phyloP scores from a whole-genome alignment of 2,113 vertebrate genomes.

The Microcebus murinus region DNA sequence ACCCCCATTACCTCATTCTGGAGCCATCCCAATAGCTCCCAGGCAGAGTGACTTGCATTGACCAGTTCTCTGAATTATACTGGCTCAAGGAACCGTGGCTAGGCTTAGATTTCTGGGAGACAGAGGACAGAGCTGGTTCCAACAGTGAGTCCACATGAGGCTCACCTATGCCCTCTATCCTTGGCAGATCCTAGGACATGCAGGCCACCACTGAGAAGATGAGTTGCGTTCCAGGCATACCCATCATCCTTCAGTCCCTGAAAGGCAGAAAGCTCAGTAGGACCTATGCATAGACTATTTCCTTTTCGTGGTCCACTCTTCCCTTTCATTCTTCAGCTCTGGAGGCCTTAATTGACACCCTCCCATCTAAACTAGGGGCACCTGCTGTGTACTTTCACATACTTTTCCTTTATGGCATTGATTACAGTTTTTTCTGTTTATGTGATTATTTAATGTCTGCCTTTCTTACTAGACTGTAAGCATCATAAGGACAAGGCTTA shows the following conservation, averaged over 20 bases:
- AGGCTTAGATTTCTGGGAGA: constrained; percentile 28
- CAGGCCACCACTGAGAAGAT: background rate
- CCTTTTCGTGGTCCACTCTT: background rate
- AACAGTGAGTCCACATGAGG: background rate
- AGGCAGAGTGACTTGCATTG: background rate
- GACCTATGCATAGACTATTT: background rate
- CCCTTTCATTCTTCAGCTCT: background rate
- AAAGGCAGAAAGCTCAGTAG: background rate
- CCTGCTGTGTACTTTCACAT: background rate
- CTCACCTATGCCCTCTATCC: too few relatives aligned
- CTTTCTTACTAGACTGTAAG: background rate
- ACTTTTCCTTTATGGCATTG: background rate
- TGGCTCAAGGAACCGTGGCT: background rate
- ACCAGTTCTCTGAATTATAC: background rate
- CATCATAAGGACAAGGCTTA: background rate
- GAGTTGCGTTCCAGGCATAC: background rate
- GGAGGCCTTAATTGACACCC: background rate
- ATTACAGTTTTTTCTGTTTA: background rate
- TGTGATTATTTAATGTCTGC: background rate
- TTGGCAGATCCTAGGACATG: background rate
- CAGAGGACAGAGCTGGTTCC: background rate
- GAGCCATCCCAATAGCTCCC: background rate
- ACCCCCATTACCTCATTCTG: background rate
- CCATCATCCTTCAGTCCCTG: background rate
- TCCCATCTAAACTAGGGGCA: background rate